Percentiles rank a stretch among this genome's conserved stretches.
These are phyloP conservation scores for Sebastes vulpes DNA, from an alignment of 2,797 vertebrate species.

Conservation along the genomic window DNA sequence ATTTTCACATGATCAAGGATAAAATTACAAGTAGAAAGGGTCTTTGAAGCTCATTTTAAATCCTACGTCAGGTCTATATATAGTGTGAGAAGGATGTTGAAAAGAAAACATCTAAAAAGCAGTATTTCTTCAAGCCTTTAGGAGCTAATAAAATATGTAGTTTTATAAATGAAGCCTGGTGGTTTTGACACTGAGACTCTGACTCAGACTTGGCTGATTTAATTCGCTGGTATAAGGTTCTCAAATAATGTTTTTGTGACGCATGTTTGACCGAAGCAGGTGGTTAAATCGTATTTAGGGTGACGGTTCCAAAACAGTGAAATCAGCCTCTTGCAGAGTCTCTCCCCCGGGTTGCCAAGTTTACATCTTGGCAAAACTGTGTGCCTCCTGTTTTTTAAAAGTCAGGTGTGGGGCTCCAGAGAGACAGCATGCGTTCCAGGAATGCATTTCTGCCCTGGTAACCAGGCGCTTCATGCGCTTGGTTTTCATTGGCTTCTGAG, in stretches of 20 bases:
- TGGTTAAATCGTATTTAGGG: constrained; percentile 2
- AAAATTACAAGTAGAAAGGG: neutral
- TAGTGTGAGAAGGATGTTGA: neutral
- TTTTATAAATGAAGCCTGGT: neutral
- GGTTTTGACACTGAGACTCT: neutral
- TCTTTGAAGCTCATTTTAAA: neutral
- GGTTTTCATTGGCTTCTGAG: constrained; percentile 73
- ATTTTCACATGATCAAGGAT: neutral
- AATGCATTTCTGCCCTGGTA: constrained; percentile 80
- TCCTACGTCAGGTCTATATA: neutral
- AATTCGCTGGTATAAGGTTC: neutral
- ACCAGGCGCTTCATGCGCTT: constrained; percentile 68
- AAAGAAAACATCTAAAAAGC: neutral
- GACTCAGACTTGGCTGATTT: neutral
- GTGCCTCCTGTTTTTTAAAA: neutral
- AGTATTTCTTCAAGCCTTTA: neutral
- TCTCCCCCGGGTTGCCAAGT: neutral
- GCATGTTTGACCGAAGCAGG: neutral
- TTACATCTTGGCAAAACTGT: constrained; percentile 2
- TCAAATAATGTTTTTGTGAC: neutral
- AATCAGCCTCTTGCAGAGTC: constrained; percentile 16
- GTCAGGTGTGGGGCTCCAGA: constrained; percentile 8
- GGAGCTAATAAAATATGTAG: neutral
- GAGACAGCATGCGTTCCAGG: constrained; percentile 56
- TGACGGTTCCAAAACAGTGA: neutral